phyloP scores from a whole-genome alignment of 2,888 invertebrate species.

The Drosophila tanythrix region DNA sequence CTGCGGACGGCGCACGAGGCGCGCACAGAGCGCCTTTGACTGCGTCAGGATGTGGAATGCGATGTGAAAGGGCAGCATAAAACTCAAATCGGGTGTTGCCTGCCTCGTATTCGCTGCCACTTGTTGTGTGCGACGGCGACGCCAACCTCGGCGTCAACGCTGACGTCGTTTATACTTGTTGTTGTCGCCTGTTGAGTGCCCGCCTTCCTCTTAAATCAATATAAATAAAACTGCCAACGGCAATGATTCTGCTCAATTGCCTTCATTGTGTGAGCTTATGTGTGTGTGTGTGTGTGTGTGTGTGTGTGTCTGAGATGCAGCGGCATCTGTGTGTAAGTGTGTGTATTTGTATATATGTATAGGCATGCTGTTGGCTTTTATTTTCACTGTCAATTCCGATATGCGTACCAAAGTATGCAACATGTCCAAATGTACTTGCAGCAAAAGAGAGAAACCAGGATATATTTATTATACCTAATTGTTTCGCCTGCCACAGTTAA shows the following conservation, averaged over 20 bases:
- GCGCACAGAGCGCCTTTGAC: conserved; percentile 59
- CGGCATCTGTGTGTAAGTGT: conserved; percentile 11
- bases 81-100: conserved; percentile 37
- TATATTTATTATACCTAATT: conserved; percentile 65
- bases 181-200: conserved; percentile 52
- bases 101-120: conserved; percentile 58
- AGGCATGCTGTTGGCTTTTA: conserved; percentile 54
- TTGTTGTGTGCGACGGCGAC: conserved; percentile 55
- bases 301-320: conserved; percentile 5
- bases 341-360: conserved; percentile 15
- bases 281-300: conserved; percentile 18
- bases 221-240: conserved; percentile 70
- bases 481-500: conserved; percentile 49
- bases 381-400: conserved; percentile 70
- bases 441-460: neutral
- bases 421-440: conserved; percentile 11
- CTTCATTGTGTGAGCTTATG: conserved; percentile 63
- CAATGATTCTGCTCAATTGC: conserved; percentile 80
- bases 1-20: conserved; percentile 73
- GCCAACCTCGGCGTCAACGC: neutral
- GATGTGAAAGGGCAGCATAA: conserved; percentile 39
- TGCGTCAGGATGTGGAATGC: conserved; percentile 66
- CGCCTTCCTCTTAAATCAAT: conserved; percentile 35
- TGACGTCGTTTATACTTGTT: conserved; percentile 2
- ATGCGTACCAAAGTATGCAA: conserved; percentile 70